Evolutionary conservation across 2,888 invertebrate species (phyloP).

Genomic region (Drosophila mulleri): DNA sequence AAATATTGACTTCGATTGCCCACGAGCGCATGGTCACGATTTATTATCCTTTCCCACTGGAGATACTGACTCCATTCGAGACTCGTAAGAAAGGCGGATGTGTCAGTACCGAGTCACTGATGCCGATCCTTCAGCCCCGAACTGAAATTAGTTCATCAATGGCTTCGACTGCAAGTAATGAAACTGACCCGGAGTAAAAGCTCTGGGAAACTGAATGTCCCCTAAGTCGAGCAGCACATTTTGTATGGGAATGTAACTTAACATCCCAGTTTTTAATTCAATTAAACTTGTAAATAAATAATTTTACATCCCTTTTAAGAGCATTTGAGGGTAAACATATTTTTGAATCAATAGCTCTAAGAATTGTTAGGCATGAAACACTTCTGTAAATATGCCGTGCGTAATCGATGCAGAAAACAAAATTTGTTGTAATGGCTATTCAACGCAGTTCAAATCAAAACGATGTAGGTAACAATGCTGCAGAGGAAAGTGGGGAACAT

Average conservation of each 20-base stretch:
- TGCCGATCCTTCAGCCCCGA: not conserved
- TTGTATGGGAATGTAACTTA: not conserved
- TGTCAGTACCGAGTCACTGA: not conserved
- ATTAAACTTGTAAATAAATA: not conserved
- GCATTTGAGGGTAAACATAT: not conserved
- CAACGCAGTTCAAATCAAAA: not conserved
- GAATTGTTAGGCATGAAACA: not conserved
- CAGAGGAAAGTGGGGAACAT: too few species aligned
- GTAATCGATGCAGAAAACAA: not conserved
- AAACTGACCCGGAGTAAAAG: not conserved
- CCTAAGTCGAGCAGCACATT: not conserved
- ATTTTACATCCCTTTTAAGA: not conserved
- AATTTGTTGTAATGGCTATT: conserved; percentile 22
- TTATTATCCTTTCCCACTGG: conserved; percentile 77
- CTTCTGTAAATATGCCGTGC: not conserved
- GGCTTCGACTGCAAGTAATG: too few species aligned
- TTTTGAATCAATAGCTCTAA: conserved; percentile 2
- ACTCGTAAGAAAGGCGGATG: conserved; percentile 5
- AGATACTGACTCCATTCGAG: conserved; percentile 52
- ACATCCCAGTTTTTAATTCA: not conserved
- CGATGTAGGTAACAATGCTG: not conserved
- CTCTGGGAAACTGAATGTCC: too few species aligned
- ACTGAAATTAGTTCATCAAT: not conserved
- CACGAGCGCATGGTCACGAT: conserved; percentile 68
- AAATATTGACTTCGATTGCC: conserved; percentile 71